Percentiles rank a stretch among this genome's conserved stretches.
These are phyloP conservation scores for Poecilia gillii DNA, from an alignment of 2,797 vertebrate genomes.

Conservation along the genomic window DNA sequence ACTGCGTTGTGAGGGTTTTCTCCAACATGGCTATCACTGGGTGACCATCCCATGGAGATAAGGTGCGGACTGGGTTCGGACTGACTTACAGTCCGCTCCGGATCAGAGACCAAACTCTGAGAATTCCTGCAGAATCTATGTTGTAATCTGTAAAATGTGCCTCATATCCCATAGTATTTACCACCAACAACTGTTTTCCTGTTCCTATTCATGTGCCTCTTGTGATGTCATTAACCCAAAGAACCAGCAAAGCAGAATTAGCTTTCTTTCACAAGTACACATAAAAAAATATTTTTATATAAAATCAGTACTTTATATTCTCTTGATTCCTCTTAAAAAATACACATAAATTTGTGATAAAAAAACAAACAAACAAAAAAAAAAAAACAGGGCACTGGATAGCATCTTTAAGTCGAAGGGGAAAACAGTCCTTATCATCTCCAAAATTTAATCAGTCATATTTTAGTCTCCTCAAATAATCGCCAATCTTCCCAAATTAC, in stretches of 20 bases:
- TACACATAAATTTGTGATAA: not conserved
- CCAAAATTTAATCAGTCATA: not conserved
- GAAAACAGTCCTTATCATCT: not conserved
- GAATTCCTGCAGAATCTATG: not conserved
- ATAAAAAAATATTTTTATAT: not conserved
- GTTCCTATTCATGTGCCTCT: not conserved
- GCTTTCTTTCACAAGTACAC: not conserved
- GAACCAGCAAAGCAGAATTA: not conserved
- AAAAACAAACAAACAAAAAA: no score
- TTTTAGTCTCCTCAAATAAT: not conserved
- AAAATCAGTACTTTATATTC: not conserved
- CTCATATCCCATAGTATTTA: not conserved
- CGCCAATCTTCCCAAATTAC: conserved; percentile 42
- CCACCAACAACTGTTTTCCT: not conserved
- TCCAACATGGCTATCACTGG: not conserved
- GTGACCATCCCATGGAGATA: not conserved
- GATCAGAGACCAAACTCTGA: not conserved
- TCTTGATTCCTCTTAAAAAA: not conserved
- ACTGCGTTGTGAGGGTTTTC: not conserved
- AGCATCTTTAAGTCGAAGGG: not conserved
- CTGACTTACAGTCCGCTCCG: not conserved
- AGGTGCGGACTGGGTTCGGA: not conserved
- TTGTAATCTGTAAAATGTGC: not conserved
- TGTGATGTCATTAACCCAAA: not conserved
- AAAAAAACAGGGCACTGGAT: not conserved